A percentile compares a stretch with the other conserved stretches of the same genome.
Evolutionary conservation across 2,888 invertebrate genomes (phyloP).

Genomic region (Drosophila flavopinicola): DNA sequence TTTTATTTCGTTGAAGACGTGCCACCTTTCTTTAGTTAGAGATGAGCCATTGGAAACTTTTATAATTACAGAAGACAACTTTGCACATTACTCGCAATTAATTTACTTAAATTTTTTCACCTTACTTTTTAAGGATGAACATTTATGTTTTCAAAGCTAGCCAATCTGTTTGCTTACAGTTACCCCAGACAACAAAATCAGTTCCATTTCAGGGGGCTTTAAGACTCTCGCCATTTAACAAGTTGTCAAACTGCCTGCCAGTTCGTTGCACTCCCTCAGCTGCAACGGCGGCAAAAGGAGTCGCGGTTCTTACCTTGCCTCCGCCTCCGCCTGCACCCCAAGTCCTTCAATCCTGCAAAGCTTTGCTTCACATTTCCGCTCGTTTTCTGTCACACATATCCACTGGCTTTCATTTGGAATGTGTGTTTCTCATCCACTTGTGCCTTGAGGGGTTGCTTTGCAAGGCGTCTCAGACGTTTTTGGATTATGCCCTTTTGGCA

Average conservation of each 20-base stretch:
- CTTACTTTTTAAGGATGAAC: no score
- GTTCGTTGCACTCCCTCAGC: conserved; percentile 52
- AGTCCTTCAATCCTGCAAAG: conserved; percentile 6
- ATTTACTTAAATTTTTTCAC: no score
- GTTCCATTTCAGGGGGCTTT: conserved; percentile 22
- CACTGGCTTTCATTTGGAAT: conserved; percentile 55
- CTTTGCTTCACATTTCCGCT: conserved; percentile 70
- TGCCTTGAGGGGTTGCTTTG: conserved; percentile 66
- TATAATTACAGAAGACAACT: no score
- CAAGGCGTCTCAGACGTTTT: conserved; percentile 60
- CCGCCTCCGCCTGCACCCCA: neutral
- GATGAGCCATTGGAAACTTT: neutral
- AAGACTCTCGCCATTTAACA: conserved; percentile 43
- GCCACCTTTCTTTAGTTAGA: neutral
- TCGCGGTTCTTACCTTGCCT: conserved; percentile 19
- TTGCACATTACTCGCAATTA: no score
- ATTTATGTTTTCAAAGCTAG: neutral
- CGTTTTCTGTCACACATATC: conserved; percentile 56
- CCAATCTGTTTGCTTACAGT: no score
- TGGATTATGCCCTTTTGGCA: conserved; percentile 76
- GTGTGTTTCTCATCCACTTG: conserved; percentile 58
- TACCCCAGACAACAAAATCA: conserved; percentile 4
- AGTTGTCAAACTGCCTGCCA: conserved; percentile 49
- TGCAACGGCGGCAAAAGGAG: conserved; percentile 25
- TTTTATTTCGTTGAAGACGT: neutral